Evolutionary conservation across 1,140 invertebrate species (phyloP).

Genomic region (Vollenhovia emeryi): DNA sequence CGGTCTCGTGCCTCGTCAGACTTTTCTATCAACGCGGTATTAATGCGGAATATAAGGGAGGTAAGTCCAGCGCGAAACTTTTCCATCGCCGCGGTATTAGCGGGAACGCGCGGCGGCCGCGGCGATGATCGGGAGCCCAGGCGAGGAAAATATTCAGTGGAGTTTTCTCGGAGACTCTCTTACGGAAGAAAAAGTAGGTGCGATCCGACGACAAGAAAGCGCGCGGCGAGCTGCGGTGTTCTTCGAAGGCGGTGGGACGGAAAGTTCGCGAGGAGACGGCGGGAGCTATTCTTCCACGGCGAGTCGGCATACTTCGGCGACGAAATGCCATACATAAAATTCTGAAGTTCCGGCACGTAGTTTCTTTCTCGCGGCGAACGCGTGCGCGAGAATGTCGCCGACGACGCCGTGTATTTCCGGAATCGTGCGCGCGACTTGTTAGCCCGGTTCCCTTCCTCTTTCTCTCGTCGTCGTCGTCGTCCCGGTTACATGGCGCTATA

Average conservation of each 20-base stretch:
- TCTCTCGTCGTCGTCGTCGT: background rate
- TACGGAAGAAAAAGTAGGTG: slow-evolving; percentile 56
- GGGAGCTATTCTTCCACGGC: slow-evolving; percentile 78
- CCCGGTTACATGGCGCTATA: slow-evolving; percentile 25
- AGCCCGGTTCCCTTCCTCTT: too few species aligned
- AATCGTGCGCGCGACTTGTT: slow-evolving; percentile 66
- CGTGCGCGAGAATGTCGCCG: slow-evolving; percentile 36
- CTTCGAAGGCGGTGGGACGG: background rate
- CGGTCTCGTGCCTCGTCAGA: background rate
- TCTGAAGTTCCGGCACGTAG: slow-evolving; percentile 76
- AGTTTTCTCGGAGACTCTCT: slow-evolving; percentile 76
- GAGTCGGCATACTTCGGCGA: slow-evolving; percentile 77
- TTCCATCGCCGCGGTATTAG: slow-evolving; percentile 74
- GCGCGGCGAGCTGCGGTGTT: background rate
- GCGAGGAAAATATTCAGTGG: slow-evolving; percentile 80
- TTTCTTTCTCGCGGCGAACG: slow-evolving; percentile 65
- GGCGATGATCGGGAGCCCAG: slow-evolving; percentile 75
- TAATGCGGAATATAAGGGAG: background rate
- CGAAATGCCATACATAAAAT: slow-evolving; percentile 81
- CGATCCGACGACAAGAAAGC: slow-evolving; percentile 8
- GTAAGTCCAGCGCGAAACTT: slow-evolving; percentile 66
- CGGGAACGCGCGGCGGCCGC: slow-evolving; percentile 65
- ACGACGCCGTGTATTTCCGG: slow-evolving; percentile 51
- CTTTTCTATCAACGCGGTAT: slow-evolving; percentile 26
- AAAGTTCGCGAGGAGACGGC: slow-evolving; percentile 9